Percentiles rank a stretch among this genome's conserved stretches.
Evolutionary conservation across 92 coral and sea anemone species (phyloP).

Genomic region (Heteractis magnifica): DNA sequence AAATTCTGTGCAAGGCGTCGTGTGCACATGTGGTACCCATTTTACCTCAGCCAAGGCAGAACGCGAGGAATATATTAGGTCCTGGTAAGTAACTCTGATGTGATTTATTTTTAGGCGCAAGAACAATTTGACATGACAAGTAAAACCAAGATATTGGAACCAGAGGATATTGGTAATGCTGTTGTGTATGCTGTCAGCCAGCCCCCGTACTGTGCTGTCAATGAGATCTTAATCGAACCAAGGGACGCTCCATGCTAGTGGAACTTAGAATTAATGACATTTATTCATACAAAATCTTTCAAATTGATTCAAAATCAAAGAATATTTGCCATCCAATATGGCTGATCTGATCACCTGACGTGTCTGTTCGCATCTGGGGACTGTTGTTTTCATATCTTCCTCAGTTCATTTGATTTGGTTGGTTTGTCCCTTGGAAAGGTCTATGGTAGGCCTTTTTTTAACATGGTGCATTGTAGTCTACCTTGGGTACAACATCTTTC

Average conservation of each 20-base stretch:
- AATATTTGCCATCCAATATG: not conserved
- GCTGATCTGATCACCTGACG: not conserved
- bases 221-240: constrained; percentile 77
- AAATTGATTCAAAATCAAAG: too few relatives aligned
- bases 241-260: constrained; percentile 69
- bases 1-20: too few relatives aligned
- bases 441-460: not conserved
- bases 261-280: not conserved
- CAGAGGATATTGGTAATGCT: constrained; percentile 69
- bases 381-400: too few relatives aligned
- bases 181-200: constrained; percentile 75
- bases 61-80: not conserved
- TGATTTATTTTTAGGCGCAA: constrained; percentile 53
- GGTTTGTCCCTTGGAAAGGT: too few relatives aligned
- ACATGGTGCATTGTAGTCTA: not conserved
- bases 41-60: not conserved
- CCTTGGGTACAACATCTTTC: not conserved
- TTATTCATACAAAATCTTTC: not conserved
- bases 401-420: too few relatives aligned
- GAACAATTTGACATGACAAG: constrained; percentile 61
- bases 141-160: constrained; percentile 66
- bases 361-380: too few relatives aligned
- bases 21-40: not conserved
- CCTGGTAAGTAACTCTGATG: not conserved
- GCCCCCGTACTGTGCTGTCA: constrained; percentile 77